phyloP scores from a whole-genome alignment of 2,888 invertebrate species.

The Adelphocoris suturalis region DNA sequence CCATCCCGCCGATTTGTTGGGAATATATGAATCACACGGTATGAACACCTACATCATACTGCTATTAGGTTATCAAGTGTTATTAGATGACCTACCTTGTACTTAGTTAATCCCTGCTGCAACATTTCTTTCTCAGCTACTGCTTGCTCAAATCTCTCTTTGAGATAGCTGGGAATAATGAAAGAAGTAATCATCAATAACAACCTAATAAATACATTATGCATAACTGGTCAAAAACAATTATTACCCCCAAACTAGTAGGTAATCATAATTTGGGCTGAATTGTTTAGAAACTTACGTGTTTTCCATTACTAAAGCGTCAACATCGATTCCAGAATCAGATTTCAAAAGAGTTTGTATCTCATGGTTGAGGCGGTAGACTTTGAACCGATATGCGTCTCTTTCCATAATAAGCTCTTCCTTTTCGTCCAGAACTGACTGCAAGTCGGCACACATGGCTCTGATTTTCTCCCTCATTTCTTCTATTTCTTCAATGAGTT shows the following conservation, averaged over 20 bases:
- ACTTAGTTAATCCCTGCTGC: constrained; percentile 86
- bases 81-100: constrained; percentile 83
- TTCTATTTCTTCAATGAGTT: constrained; percentile 85
- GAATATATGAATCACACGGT: too few relatives aligned
- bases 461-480: constrained; percentile 79
- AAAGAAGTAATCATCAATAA: background rate
- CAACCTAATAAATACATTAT: background rate
- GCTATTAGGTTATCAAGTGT: too few relatives aligned
- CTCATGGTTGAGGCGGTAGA: constrained; percentile 89
- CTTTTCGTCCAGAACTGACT: constrained; percentile 90
- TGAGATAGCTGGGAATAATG: constrained; percentile 82
- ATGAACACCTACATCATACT: too few relatives aligned
- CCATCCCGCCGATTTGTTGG: too few relatives aligned
- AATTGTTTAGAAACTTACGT: constrained; percentile 79
- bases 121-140: constrained; percentile 89
- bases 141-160: constrained; percentile 88
- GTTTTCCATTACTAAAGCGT: constrained; percentile 89
- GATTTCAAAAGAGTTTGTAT: constrained; percentile 85
- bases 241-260: too few relatives aligned
- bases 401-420: constrained; percentile 89
- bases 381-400: constrained; percentile 89
- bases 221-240: too few relatives aligned
- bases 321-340: constrained; percentile 84
- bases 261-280: too few relatives aligned
- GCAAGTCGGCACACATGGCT: constrained; percentile 87